Evolutionary conservation across 2,113 vertebrate genomes (phyloP), one percentile per base, ranked within the genome.

Genomic region (Eupsittula cactorum): DNA sequence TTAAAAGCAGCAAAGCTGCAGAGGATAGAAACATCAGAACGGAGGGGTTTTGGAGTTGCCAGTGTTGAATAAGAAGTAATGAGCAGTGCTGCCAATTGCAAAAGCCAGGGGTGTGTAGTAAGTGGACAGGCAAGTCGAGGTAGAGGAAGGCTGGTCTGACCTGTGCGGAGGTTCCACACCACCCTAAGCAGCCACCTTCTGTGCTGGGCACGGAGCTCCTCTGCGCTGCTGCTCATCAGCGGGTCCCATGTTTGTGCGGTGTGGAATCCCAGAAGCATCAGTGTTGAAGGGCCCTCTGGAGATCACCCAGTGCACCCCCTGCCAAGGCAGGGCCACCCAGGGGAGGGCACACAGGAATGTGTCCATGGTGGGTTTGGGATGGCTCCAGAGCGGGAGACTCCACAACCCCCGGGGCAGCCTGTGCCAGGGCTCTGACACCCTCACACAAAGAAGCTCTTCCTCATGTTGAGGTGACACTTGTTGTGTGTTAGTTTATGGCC

Each of bases 171-270:
- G 5, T 28, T 10, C 64, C 3, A 57, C 10, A 2, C 44, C 13
- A 2, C 53, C 35, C 13, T 6, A 20, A 18, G 20, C 1, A 5
- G 8, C 13, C 13, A 16, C 1, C 18, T 7, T 4, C n/a, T 5
- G 23, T 3, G 41, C 42, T 13, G 35, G 11, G 1, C 31, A 1
- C 1, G 16, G 37, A 21, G 44, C 39, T 17, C 12, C 15, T 46
- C 47, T 25, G 49, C 24, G 13, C 49, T 50, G 49, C 47, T 17
- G n/a, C 70, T 2, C 1, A 0, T 4, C 50, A 6, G 20, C 6
- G 0, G 4, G 41, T 16, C 28, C 49, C 49, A 1, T 24, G 29
- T 20, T 14, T 3, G 44, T 60, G 6, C 17, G 0, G 20, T 1
- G 76, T 2, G 2, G 25, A 21, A n/a, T 14, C 55, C 31, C 31